Evolutionary conservation across 2,113 vertebrate species (phyloP).

Genomic region (Otolemur garnettii): DNA sequence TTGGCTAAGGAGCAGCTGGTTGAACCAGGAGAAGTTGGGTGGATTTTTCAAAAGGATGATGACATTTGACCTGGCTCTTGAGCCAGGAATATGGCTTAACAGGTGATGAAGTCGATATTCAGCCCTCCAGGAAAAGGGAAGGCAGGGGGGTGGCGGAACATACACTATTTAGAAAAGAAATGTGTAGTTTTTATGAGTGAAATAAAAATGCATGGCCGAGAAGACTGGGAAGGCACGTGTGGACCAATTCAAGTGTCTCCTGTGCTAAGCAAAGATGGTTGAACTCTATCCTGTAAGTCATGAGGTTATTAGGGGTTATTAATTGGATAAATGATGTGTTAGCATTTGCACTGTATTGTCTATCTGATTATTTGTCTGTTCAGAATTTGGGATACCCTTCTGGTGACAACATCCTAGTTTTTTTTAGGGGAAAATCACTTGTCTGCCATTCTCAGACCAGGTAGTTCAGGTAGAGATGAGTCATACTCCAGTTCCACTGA

Average conservation of each 20-base stretch:
- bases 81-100: neutral
- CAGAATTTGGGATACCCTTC: neutral
- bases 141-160: neutral
- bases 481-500: neutral
- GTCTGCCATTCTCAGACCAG: neutral
- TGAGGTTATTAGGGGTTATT: neutral
- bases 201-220: neutral
- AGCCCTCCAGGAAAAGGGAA: neutral
- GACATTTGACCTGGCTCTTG: neutral
- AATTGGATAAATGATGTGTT: neutral
- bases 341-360: neutral
- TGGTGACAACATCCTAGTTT: neutral
- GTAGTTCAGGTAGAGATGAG: neutral
- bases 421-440: neutral
- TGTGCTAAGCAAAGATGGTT: neutral
- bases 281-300: neutral
- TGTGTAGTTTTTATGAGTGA: neutral
- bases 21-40: neutral
- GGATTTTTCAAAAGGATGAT: neutral
- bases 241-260: neutral
- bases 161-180: neutral
- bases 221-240: neutral
- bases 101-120: neutral
- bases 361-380: neutral
- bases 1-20: conserved; percentile 24